phyloP scores from a whole-genome alignment of 1,140 invertebrate species.

The Acromyrmex heyeri region DNA sequence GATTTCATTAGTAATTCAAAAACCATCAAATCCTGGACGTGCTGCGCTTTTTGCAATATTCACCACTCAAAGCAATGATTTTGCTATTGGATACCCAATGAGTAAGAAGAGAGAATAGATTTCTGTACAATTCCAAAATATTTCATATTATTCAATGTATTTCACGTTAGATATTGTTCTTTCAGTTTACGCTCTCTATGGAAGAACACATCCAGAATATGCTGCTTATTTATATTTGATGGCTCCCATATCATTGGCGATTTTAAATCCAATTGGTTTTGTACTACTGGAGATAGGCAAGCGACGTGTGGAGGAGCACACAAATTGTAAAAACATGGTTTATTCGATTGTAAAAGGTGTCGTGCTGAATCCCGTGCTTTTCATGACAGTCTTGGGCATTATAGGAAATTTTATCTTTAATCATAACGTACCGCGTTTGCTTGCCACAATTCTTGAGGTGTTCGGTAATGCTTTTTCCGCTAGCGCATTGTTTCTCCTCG shows the following conservation, averaged over 20 bases:
- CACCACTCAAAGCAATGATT: constrained; percentile 99
- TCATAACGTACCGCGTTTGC: constrained; percentile 91
- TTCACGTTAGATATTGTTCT: constrained; percentile 71
- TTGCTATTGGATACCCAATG: constrained; percentile 98
- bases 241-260: constrained; percentile 96
- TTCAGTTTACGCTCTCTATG: constrained; percentile 92
- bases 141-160: constrained; percentile 20
- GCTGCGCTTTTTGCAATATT: constrained; percentile 98
- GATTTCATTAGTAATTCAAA: constrained; percentile 92
- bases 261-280: constrained; percentile 97
- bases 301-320: constrained; percentile 74
- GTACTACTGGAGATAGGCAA: constrained; percentile 96
- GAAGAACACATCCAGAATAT: constrained; percentile 95
- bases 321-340: constrained; percentile 80
- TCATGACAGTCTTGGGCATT: constrained; percentile 97
- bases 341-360: constrained; percentile 89
- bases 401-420: constrained; percentile 94
- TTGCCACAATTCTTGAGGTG: constrained; percentile 92
- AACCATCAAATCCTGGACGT: constrained; percentile 93
- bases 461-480: constrained; percentile 96
- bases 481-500: constrained; percentile 95
- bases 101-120: constrained; percentile 88
- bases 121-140: background rate
- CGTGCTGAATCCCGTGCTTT: constrained; percentile 95
- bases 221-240: constrained; percentile 96